Base-by-base conservation (phyloP, 2,113 vertebrate genomes). In the Pterocles burchelli region DNA sequence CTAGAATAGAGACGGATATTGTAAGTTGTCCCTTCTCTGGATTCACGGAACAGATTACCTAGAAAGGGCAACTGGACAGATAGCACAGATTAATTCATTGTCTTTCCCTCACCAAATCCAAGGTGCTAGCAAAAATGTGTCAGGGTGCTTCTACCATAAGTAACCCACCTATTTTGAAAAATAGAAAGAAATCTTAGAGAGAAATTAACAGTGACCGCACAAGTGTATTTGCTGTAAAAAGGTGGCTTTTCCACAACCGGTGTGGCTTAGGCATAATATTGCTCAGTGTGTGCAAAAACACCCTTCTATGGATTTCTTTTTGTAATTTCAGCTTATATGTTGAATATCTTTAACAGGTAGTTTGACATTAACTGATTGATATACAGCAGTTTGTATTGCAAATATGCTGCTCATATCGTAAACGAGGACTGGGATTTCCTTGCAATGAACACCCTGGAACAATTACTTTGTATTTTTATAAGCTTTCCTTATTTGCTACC, bases 1-100 rank as follows among this genome's bases (percentile, higher is more conserved):
- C 98, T 97, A 98, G 98, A 98, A 98, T 98, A 98, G 98, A 98
- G 97, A 97, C 72, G 7, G 95, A 96, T 91, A 96, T 91, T 97
- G 88, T 95, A 95, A 97, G 94, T 97, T 97, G 97, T 97, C 97
- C 97, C 96, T 98, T 89, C 97, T 96, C 96, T 97, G 96, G 88
- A 96, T 95, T 97, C 95, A 95, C 78, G 97, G 96, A 94, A 95
- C 92, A 95, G 87, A 97, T 93, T 89, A 91, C 90, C 65, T 94
- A 91, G 85, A 93, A 93, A 93, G 94, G 96, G 95, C 93, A 96
- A 96, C 95, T 91, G 90, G 91, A 73, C 57, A 94, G 89, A 80
- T 45, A 90, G 88, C 78, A 92, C 70, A 92, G 96, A 85, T 71
- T 58, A 98, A 96, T 84, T 79, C 29, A 14, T 75, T 49, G 68